Conservation (phyloP, 2,113 vertebrate genomes). For the Perca flavescens region DNA sequence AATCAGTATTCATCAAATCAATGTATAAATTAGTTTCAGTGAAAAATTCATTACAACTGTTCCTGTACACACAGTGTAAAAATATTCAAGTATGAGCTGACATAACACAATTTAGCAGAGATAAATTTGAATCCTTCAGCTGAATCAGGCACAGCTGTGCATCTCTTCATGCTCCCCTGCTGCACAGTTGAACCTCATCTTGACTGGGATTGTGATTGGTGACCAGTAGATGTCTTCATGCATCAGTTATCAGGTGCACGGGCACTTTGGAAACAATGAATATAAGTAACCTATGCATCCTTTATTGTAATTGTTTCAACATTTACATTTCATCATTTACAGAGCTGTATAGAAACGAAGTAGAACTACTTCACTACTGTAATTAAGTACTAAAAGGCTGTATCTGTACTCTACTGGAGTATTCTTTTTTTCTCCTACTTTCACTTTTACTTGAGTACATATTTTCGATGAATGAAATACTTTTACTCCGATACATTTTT, state of each 20-base stretch:
- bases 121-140: slow-evolving; percentile 15
- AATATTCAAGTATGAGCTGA: slow-evolving; percentile 31
- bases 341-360: too few species aligned
- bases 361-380: too few species aligned
- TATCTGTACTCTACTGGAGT: too few species aligned
- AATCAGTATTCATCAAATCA: slow-evolving; percentile 50
- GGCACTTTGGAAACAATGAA: slow-evolving; percentile 15
- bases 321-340: too few species aligned
- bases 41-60: background rate
- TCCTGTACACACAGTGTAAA: slow-evolving; percentile 11
- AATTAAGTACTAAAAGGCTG: too few species aligned
- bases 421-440: too few species aligned
- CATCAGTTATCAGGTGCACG: slow-evolving; percentile 30
- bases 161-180: slow-evolving; percentile 6
- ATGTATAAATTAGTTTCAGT: slow-evolving; percentile 19
- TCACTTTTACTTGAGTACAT: too few species aligned
- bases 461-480: too few species aligned
- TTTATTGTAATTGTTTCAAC: background rate
- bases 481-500: too few species aligned
- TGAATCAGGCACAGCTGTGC: slow-evolving; percentile 31
- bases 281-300: background rate
- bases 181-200: slow-evolving; percentile 33
- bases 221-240: slow-evolving; percentile 29
- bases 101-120: slow-evolving; percentile 10
- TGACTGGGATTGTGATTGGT: slow-evolving; percentile 6